Evolutionary conservation across 1,140 invertebrate genomes (phyloP).

Genomic region (Panulirus ornatus): DNA sequence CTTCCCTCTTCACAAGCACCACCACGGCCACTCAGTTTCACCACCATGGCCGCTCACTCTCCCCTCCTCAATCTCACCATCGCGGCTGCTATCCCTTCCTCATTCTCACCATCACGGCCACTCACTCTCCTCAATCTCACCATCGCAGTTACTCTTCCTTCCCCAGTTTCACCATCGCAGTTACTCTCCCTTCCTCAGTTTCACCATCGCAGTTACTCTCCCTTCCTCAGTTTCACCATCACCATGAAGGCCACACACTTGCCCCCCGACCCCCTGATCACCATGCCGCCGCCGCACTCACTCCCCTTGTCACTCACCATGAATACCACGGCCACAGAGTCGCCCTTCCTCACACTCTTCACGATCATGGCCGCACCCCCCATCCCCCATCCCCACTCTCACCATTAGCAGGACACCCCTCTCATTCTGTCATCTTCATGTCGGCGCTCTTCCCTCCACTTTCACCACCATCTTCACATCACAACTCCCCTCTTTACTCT

Average conservation of each 20-base stretch:
- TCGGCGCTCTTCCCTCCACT: not conserved
- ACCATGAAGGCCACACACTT: not conserved
- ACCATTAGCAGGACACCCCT: no score
- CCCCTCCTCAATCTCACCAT: not conserved
- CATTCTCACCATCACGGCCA: not conserved
- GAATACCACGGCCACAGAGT: not conserved
- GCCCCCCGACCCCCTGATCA: not conserved
- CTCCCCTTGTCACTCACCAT: constrained; percentile 2
- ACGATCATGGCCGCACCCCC: no score
- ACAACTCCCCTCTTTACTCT: not conserved
- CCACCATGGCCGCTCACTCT: not conserved
- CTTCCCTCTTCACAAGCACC: no score
- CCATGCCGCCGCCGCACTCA: not conserved
- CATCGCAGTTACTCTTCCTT: not conserved
- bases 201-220: not conserved
- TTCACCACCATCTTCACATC: not conserved
- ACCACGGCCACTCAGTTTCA: no score
- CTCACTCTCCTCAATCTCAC: not conserved
- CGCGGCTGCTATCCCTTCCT: not conserved
- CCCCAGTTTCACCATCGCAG: not conserved
- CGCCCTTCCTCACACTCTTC: not conserved
- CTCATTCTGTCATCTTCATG: not conserved
- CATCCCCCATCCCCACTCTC: no score
- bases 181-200: not conserved
- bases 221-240: not conserved